These are phyloP conservation scores for Lepidochrysops patricia DNA, from an alignment of 2,888 invertebrate genomes.

Conservation along the genomic window DNA sequence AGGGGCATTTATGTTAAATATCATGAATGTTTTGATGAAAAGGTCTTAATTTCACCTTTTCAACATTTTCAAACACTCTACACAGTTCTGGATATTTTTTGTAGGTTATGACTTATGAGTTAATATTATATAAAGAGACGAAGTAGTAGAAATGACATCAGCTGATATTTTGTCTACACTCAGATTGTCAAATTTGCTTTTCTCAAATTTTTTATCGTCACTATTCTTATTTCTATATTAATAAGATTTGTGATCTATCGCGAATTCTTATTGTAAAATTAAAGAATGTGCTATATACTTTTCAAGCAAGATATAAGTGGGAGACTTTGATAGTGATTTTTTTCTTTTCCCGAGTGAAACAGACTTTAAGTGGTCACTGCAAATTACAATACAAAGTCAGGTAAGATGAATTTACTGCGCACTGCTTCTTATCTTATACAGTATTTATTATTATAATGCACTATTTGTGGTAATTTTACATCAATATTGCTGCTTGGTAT, in stretches of 20 bases:
- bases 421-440: not conserved
- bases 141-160: not conserved
- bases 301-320: not conserved
- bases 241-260: not conserved
- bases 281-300: not conserved
- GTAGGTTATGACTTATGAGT: too few relatives aligned
- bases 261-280: not conserved
- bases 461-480: not conserved
- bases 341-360: not conserved
- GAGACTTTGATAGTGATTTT: not conserved
- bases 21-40: too few relatives aligned
- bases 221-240: not conserved
- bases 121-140: too few relatives aligned
- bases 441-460: not conserved
- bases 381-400: constrained; percentile 3
- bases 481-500: not conserved
- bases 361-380: constrained; percentile 1
- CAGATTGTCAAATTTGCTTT: not conserved
- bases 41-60: too few relatives aligned
- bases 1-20: too few relatives aligned
- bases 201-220: not conserved
- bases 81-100: too few relatives aligned
- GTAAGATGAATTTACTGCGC: constrained; percentile 8
- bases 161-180: not conserved
- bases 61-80: too few relatives aligned